These are phyloP conservation scores for Panthera tigris DNA, from an alignment of 2,113 vertebrate species.

Conservation along the genomic window DNA sequence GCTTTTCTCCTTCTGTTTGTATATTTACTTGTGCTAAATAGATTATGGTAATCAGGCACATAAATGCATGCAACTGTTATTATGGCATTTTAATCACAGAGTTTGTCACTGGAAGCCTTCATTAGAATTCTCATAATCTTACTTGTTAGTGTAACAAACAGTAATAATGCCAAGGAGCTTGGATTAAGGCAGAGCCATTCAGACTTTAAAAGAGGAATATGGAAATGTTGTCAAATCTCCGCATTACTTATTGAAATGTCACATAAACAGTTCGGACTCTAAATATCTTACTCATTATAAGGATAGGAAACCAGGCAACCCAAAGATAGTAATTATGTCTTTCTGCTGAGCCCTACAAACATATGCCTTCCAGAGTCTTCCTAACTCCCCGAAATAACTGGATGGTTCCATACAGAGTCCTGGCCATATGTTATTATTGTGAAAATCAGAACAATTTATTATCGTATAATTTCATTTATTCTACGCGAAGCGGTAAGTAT, in stretches of 20 bases:
- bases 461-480: not conserved
- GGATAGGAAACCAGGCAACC: constrained; percentile 73
- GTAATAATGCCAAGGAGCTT: constrained; percentile 91
- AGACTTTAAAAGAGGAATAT: constrained; percentile 89
- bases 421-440: not conserved
- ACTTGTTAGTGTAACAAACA: constrained; percentile 93
- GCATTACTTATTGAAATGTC: constrained; percentile 93
- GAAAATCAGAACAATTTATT: not conserved
- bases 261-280: constrained; percentile 85
- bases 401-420: not conserved
- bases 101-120: constrained; percentile 91
- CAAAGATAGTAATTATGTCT: constrained; percentile 80
- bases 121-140: constrained; percentile 97
- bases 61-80: constrained; percentile 92
- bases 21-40: constrained; percentile 95
- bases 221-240: constrained; percentile 89
- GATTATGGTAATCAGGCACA: constrained; percentile 95
- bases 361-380: constrained; percentile 61
- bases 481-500: not conserved
- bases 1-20: constrained; percentile 91
- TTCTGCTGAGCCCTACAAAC: constrained; percentile 56
- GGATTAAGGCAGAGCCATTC: constrained; percentile 89
- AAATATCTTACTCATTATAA: constrained; percentile 86
- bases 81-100: constrained; percentile 94
- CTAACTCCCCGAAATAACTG: constrained; percentile 54